phyloP scores from a whole-genome alignment of 2,113 vertebrate species.

The Eptesicus fuscus region DNA sequence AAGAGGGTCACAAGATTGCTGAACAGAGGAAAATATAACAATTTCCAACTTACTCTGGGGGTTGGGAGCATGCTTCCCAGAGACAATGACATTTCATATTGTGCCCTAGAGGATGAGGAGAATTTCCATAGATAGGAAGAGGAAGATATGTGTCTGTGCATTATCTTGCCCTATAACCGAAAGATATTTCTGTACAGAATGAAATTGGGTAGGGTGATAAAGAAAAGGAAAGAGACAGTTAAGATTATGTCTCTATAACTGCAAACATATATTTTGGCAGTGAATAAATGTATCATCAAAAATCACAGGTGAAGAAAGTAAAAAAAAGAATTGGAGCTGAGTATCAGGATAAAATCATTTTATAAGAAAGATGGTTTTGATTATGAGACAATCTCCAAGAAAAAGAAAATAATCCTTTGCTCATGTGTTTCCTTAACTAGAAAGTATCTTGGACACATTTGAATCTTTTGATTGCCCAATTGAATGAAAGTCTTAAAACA shows the following conservation, averaged over 20 bases:
- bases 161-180: not conserved
- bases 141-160: not conserved
- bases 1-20: not conserved
- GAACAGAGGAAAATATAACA: not conserved
- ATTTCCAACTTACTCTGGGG: not conserved
- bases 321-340: constrained; percentile 40
- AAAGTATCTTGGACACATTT: constrained; percentile 55
- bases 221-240: constrained; percentile 36
- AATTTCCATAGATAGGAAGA: not conserved
- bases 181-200: constrained; percentile 16
- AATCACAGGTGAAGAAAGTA: constrained; percentile 40
- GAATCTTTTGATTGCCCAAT: constrained; percentile 54
- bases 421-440: constrained; percentile 52
- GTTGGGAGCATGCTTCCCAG: not conserved
- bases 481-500: constrained; percentile 66
- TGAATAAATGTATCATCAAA: constrained; percentile 47
- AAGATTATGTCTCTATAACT: constrained; percentile 49
- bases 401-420: constrained; percentile 56
- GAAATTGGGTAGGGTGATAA: constrained; percentile 34
- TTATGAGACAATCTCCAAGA: constrained; percentile 58
- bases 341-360: constrained; percentile 60
- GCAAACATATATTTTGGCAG: constrained; percentile 54
- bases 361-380: constrained; percentile 70
- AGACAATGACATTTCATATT: not conserved
- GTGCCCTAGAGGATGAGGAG: not conserved